These are phyloP conservation scores for Drosophila robusta DNA, from an alignment of 2,888 invertebrate genomes.

Conservation along the genomic window DNA sequence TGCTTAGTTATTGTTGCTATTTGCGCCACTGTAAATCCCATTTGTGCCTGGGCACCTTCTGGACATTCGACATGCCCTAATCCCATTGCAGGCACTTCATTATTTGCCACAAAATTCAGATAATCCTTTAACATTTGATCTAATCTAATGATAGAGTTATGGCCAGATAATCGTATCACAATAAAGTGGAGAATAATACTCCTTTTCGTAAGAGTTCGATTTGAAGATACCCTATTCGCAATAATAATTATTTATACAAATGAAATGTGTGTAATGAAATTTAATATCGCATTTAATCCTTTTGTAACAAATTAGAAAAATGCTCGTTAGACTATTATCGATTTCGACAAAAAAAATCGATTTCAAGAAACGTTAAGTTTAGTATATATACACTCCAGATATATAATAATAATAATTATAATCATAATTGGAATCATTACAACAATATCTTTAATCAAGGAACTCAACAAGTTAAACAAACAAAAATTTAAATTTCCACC, in stretches of 20 bases:
- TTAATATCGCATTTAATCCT: too few relatives aligned
- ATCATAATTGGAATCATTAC: too few relatives aligned
- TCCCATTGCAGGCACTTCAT: neutral
- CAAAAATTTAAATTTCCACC: too few relatives aligned
- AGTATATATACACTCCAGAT: too few relatives aligned
- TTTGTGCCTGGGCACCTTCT: neutral
- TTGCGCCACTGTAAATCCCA: slow-evolving; percentile 8
- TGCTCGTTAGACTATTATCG: too few relatives aligned
- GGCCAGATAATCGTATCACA: neutral
- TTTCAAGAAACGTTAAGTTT: too few relatives aligned
- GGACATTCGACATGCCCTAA: slow-evolving; percentile 5
- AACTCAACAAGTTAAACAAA: too few relatives aligned
- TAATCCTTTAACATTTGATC: neutral
- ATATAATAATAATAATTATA: too few relatives aligned
- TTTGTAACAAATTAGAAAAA: too few relatives aligned
- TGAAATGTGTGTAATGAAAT: too few relatives aligned
- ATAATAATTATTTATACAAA: neutral
- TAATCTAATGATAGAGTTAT: neutral
- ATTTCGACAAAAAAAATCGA: too few relatives aligned
- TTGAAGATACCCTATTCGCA: neutral
- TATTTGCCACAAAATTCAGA: neutral
- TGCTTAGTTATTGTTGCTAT: slow-evolving; percentile 1
- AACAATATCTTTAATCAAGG: too few relatives aligned
- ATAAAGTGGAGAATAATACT: neutral
- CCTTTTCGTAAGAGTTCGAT: neutral